A percentile compares a stretch with the other conserved stretches of the same genome.
Evolutionary conservation across 2,113 vertebrate genomes (phyloP).

Genomic region (Eretmodus cyanostictus): DNA sequence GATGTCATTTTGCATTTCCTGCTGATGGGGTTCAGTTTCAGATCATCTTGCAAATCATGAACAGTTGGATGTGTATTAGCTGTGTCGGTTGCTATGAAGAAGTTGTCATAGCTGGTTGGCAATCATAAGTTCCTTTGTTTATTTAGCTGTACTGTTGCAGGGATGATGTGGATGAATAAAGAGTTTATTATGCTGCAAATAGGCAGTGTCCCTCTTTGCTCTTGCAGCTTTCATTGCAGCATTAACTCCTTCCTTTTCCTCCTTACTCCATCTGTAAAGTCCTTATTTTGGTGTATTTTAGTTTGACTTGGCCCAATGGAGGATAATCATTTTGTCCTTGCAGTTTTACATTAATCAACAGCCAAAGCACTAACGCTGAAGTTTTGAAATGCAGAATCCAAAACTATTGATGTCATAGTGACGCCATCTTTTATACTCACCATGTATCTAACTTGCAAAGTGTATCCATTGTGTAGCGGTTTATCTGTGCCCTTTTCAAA

Average conservation of each 20-base stretch:
- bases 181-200: not conserved
- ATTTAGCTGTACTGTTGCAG: not conserved
- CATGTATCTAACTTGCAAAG: not conserved
- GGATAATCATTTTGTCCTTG: not conserved
- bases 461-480: not conserved
- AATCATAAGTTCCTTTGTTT: not conserved
- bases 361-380: not conserved
- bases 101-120: not conserved
- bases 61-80: not conserved
- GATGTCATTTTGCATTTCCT: not conserved
- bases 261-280: not conserved
- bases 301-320: not conserved
- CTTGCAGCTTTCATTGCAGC: not conserved
- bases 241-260: not conserved
- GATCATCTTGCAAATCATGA: not conserved
- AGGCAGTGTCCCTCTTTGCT: not conserved
- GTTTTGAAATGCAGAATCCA: not conserved
- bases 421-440: not conserved
- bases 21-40: not conserved
- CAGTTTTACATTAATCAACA: not conserved
- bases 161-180: not conserved
- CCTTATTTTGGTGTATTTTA: not conserved
- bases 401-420: not conserved
- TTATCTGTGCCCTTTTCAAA: not conserved
- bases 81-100: not conserved